Evolutionary conservation across 2,888 invertebrate genomes (phyloP), one percentile per base, ranked within the genome.

Genomic region (Himalopsyche tibetana): DNA sequence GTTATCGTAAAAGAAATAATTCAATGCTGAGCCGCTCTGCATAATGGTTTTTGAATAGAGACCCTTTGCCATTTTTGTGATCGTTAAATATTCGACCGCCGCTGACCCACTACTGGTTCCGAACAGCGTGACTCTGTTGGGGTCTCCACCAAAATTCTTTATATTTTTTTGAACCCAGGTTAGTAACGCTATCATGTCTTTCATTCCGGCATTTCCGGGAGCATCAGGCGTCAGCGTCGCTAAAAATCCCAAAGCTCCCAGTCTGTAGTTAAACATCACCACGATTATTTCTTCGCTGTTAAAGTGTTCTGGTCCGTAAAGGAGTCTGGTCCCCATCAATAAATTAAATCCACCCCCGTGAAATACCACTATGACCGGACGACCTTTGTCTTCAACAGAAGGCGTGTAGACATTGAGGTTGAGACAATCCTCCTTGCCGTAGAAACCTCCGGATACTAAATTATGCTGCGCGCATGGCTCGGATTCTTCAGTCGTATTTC

Each of bases 361-460:
- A 17, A 93, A 89, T 91, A 91, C 93, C 2, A 93, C 91, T 91
- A 93, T 91, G 0, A 93, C 93, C 0, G 92, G 92, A 36, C 92
- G 89, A 1, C 90, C 90, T 0, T 36, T 56, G 3, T 36, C 91
- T 80, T 94, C 93, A 81, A 95, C 90, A 87, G 92, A 93, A 0
- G 95, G 95, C 0, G 94, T 94, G 91, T 94, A 95, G 0, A 96
- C 93, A 90, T 96, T 96, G 2, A 96, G 91, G 90, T 95, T 95
- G 0, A 96, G 92, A 89, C 96, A 96, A 90, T 96, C 95, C 89
- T 96, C 96, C 82, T 91, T 92, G 0, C 95, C 95, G 0, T 91
- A 89, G 12, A 40, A 36, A 11, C 55, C 38, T 17, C 56, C 84
- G 17, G 80, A 8, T 11, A 38, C 0, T n/a, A 36, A 2, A 87